These are phyloP conservation scores for Tangara arthus DNA, from an alignment of 2,797 vertebrate species.

Conservation along the genomic window DNA sequence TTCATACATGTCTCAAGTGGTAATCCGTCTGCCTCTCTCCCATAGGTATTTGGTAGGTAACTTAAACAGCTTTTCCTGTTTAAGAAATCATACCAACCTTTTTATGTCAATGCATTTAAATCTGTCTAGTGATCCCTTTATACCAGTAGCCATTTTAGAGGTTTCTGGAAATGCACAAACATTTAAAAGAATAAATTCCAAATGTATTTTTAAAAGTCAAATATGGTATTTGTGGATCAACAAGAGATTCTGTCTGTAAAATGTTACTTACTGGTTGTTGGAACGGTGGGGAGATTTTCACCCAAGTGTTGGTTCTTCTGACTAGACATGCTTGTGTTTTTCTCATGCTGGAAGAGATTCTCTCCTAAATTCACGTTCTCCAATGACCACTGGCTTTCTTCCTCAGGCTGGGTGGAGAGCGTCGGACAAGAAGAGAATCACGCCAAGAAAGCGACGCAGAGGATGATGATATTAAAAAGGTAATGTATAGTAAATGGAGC, in stretches of 20 bases:
- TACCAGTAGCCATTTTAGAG: background rate
- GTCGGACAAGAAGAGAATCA: constrained; percentile 94
- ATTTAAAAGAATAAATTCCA: background rate
- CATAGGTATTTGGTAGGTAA: background rate
- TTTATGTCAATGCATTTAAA: background rate
- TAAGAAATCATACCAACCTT: background rate
- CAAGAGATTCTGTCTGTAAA: background rate
- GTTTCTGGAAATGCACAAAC: background rate
- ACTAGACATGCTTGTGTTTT: background rate
- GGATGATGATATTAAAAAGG: constrained; percentile 92
- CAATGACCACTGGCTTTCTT: background rate
- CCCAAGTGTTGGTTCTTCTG: background rate
- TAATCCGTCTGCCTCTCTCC: background rate
- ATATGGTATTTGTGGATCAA: background rate
- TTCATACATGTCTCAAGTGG: background rate
- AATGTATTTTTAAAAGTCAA: background rate
- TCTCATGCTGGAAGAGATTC: background rate
- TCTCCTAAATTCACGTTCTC: background rate
- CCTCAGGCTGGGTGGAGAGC: constrained; percentile 92
- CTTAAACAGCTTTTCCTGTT: background rate
- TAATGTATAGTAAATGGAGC: constrained; percentile 12
- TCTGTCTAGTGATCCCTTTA: rapidly evolving
- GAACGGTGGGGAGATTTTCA: background rate
- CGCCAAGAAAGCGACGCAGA: constrained; percentile 98
- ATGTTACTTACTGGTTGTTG: background rate